Evolutionary conservation across 1,140 invertebrate species (phyloP).

Genomic region (Drosophila varians): DNA sequence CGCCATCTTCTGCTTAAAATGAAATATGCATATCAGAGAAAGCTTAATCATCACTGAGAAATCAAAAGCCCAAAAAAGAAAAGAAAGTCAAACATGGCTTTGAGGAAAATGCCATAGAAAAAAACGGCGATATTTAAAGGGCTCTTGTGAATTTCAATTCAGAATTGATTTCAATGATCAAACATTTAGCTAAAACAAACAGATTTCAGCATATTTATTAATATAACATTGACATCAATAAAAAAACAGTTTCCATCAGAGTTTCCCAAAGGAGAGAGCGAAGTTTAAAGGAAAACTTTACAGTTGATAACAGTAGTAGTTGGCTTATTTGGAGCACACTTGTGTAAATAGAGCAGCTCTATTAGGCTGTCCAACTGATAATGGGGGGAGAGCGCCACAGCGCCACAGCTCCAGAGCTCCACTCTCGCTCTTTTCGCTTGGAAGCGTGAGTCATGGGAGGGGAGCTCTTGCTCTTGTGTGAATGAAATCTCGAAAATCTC

Average conservation of each 20-base stretch:
- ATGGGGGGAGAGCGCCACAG: constrained; percentile 1
- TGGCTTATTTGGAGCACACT: constrained; percentile 39
- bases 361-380: constrained; percentile 27
- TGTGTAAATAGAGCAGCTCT: constrained; percentile 34
- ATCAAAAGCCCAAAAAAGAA: constrained; percentile 25
- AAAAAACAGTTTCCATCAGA: not conserved
- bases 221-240: not conserved
- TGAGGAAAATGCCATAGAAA: constrained; percentile 8
- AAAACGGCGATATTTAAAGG: constrained; percentile 1
- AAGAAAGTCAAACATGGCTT: constrained; percentile 38
- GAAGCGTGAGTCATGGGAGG: constrained; percentile 22
- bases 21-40: constrained; percentile 33
- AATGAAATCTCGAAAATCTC: constrained; percentile 30
- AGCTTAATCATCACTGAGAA: constrained; percentile 31
- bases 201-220: not conserved
- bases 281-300: constrained; percentile 11
- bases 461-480: constrained; percentile 7
- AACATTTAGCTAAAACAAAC: not conserved
- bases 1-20: not conserved
- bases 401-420: too few species aligned
- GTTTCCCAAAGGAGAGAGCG: constrained; percentile 2
- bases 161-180: not conserved
- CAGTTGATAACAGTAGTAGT: constrained; percentile 41
- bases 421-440: constrained; percentile 9
- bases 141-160: too few species aligned